These are phyloP conservation scores for Orycteropus afer DNA, from an alignment of 2,113 vertebrate species.

Conservation along the genomic window DNA sequence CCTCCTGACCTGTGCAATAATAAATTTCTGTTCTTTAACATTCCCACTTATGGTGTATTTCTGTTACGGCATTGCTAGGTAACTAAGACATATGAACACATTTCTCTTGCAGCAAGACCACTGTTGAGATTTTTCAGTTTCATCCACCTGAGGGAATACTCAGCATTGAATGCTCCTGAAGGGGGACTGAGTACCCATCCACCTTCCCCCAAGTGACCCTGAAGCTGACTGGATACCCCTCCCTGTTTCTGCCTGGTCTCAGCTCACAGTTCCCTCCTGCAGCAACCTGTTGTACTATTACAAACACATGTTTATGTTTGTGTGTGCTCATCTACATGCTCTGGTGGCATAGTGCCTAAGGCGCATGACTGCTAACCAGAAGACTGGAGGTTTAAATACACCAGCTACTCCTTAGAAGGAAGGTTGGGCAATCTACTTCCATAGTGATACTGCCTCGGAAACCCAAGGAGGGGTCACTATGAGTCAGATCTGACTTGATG, in stretches of 20 bases:
- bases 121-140: not conserved
- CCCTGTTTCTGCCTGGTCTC: not conserved
- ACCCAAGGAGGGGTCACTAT: no score
- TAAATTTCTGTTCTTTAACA: not conserved
- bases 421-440: no score
- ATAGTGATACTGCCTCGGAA: no score
- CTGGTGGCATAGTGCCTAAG: no score
- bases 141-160: not conserved
- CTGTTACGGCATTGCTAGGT: not conserved
- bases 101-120: not conserved
- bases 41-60: not conserved
- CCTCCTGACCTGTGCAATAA: not conserved
- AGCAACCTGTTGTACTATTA: not conserved
- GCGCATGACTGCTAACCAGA: no score
- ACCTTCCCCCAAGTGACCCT: not conserved
- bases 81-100: not conserved
- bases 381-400: no score
- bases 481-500: no score
- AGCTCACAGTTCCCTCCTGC: not conserved
- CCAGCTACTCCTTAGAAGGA: no score
- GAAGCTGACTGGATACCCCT: not conserved
- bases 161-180: not conserved
- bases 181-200: not conserved
- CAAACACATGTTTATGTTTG: not conserved
- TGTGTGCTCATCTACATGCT: not conserved